These are phyloP conservation scores for Okapia johnstoni DNA, from an alignment of 2,113 vertebrate genomes.

Conservation along the genomic window DNA sequence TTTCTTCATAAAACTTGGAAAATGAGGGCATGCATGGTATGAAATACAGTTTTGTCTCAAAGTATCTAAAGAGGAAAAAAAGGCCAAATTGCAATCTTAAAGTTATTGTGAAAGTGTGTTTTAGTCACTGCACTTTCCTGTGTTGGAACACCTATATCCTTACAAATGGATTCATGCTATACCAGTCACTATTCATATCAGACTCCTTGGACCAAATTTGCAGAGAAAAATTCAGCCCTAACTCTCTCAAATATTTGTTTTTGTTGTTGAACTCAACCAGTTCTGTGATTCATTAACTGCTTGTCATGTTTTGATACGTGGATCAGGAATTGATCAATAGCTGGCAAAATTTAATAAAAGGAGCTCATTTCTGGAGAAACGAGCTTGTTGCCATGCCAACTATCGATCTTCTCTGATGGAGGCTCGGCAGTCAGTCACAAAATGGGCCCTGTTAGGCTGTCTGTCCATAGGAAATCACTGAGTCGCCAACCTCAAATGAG, in stretches of 20 bases:
- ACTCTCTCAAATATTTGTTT: slow-evolving; percentile 49
- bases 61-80: background rate
- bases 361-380: slow-evolving; percentile 78
- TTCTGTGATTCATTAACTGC: slow-evolving; percentile 76
- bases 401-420: slow-evolving; percentile 79
- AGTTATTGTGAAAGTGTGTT: background rate
- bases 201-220: background rate
- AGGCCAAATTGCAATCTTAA: background rate
- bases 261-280: slow-evolving; percentile 54
- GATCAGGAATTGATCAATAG: slow-evolving; percentile 80
- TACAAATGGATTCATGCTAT: background rate
- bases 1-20: slow-evolving; percentile 49
- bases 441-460: slow-evolving; percentile 69
- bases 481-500: slow-evolving; percentile 19
- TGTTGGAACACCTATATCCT: background rate
- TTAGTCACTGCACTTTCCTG: background rate
- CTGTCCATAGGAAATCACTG: slow-evolving; percentile 55
- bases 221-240: slow-evolving; percentile 1
- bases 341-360: slow-evolving; percentile 83
- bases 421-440: slow-evolving; percentile 66
- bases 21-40: background rate
- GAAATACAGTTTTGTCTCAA: slow-evolving; percentile 49
- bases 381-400: slow-evolving; percentile 83
- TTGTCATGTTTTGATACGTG: slow-evolving; percentile 78
- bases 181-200: rapidly evolving